Conservation (phyloP, 2,113 vertebrate species). For the Dissostichus mawsoni region DNA sequence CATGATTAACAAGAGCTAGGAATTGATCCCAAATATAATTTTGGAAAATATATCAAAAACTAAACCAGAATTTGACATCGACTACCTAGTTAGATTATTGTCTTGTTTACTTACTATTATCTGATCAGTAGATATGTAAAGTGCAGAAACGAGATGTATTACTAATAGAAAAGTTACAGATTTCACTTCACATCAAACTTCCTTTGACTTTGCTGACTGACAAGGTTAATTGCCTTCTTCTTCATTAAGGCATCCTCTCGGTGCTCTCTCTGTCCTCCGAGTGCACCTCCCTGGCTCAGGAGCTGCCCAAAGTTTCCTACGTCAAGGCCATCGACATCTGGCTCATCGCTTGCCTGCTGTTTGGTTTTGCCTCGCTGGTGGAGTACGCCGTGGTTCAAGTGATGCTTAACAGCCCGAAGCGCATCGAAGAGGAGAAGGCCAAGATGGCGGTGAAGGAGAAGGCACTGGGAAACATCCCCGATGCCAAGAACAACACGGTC, state of each 20-base stretch:
- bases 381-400: conserved; percentile 98
- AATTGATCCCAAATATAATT: background rate
- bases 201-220: background rate
- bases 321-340: conserved; percentile 99
- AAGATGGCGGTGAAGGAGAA: conserved; percentile 94
- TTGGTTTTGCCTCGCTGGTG: conserved; percentile 97
- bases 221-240: conserved; percentile 21
- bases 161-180: background rate
- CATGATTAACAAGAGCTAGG: background rate
- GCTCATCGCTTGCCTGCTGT: conserved; percentile 98
- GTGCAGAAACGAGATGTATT: background rate
- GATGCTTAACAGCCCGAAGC: conserved; percentile 96
- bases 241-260: conserved; percentile 92
- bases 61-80: background rate
- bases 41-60: background rate
- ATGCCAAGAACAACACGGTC: conserved; percentile 90
- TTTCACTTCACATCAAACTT: background rate
- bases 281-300: conserved; percentile 95
- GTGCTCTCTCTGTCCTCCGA: conserved; percentile 98
- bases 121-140: background rate
- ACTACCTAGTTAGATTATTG: background rate
- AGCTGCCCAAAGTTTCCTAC: conserved; percentile 98
- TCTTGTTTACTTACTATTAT: too few species aligned
- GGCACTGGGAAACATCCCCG: conserved; percentile 86
- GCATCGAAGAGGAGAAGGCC: conserved; percentile 94